Evolutionary conservation across 2,888 invertebrate species (phyloP), one percentile per base, ranked within the genome.

Genomic region (Melinaea menophilus): DNA sequence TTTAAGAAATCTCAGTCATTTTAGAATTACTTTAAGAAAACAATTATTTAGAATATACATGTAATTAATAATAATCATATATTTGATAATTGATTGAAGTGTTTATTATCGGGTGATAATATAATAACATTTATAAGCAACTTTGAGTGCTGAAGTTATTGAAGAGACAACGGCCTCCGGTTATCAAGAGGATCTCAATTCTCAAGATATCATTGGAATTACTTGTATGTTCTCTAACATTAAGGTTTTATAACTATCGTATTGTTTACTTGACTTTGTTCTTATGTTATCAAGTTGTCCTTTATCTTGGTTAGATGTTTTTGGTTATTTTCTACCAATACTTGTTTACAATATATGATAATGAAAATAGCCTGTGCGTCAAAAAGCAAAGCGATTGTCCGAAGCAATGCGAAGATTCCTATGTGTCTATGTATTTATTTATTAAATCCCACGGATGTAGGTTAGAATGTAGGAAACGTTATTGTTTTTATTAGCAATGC

Each of bases 101-200:
- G 35, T 9, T 35, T 37, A 41, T 9, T 35, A 31, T 35, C 3
- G 12, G 2, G 31, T 55, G 51, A 9, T 9, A n/a, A 34, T 59
- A n/a, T 45, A 55, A 22, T 7, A 12, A 13, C 33, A 3, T 45
- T 51, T 33, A 13, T n/a, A 5, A 60, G 46, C 57, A 63, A 63
- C 57, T 46, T 63, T 46, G 45, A 63, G 63, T 63, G 22, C 13
- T 31, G 51, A 51, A 51, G 56, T 48, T 56, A 59, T 59, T 55
- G 13, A 59, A 33, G 48, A 56, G 56, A 59, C 62, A 63, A 48
- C 31, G 58, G 45, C 54, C 57, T 57, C 13, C 3, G 12, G 31
- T 22, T 51, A 31, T 31, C 9, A 51, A 11, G 22, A 31, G 31
- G 5, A 31, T 11, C 9, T 31, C 41, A 41, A 41, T 41, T 41